A percentile compares a stretch with the other conserved stretches of the same genome.
phyloP scores from a whole-genome alignment of 2,797 vertebrate genomes.

The Phylloscopus collybita region DNA sequence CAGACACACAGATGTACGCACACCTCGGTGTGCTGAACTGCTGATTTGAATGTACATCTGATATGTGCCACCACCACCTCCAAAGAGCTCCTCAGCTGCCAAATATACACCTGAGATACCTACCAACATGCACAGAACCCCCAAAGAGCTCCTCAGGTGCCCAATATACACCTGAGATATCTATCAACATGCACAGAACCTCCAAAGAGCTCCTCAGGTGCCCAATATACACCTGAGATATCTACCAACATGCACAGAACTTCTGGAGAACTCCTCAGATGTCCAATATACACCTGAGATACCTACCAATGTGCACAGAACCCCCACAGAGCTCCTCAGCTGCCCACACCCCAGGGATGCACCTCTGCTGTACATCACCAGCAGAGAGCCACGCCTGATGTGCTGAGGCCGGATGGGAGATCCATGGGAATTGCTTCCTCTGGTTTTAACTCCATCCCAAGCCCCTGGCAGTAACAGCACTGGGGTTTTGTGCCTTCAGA shows the following conservation, averaged over 20 bases:
- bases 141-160: neutral
- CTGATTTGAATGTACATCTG: neutral
- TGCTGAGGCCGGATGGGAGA: neutral
- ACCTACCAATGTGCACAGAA: accelerated
- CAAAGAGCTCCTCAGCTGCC: neutral
- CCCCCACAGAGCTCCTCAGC: neutral
- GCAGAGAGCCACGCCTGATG: accelerated
- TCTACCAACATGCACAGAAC: accelerated
- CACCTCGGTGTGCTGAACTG: neutral
- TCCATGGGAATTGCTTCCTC: accelerated
- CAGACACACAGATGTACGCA: accelerated
- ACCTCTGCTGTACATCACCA: accelerated
- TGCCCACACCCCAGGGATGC: neutral
- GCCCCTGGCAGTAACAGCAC: neutral
- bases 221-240: neutral
- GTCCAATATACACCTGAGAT: neutral
- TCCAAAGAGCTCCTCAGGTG: neutral
- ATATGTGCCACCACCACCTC: neutral
- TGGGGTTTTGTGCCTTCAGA: neutral
- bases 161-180: too few relatives aligned
- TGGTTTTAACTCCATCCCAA: neutral
- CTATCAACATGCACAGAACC: accelerated
- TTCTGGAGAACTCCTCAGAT: neutral
- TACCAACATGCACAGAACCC: accelerated
- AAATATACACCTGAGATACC: neutral